Base-by-base conservation (phyloP, 2,888 invertebrate genomes). In the Aspidiotus destructor region DNA sequence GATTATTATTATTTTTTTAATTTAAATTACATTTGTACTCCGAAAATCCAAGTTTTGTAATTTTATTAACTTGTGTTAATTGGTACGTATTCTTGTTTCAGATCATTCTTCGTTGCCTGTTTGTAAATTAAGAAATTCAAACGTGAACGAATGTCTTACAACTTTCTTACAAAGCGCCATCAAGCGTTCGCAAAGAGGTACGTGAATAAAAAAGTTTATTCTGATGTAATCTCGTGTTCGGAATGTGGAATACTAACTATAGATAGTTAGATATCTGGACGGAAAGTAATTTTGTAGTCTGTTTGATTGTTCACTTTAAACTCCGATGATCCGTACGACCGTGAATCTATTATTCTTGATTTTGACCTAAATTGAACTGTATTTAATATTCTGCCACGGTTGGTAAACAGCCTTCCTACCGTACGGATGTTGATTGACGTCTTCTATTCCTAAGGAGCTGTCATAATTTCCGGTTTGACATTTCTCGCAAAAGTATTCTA, bases 111-210 rank as follows among this genome's bases (percentile, higher is more conserved):
- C 65, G 40, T 40, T 68, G 44, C 55, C 67, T 54, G 48, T 57
- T 41, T 70, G 70, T 58, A 61, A 68, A 55, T 62, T 60, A 48
- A 70, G 68, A 62, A 62, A 70, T 68, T 52, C 62, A 16, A 40
- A 68, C 54, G 58, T 68, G 41, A 58, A 70, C 68, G 70, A 70
- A 61, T 70, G 70, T 52, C 61, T 70, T 55, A 61, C 62, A 62
- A 62, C 61, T 42, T 69, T 44, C 62, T 42, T 69, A 41, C 69
- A 69, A 62, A 48, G 62, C 54, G 62, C 69, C 62, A 54, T 69
- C 62, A 67, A 61, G 60, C 41, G 68, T 55, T 68, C 70, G 42
- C 16, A 53, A 54, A 61, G 68, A 55, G 69, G 69, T 69, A 60
- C 9, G 52, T 42, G 28, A 28, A 28, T 28, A 5, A 28, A 28